These are phyloP conservation scores for Chelonia mydas DNA, from an alignment of 2,797 vertebrate species.

Conservation along the genomic window DNA sequence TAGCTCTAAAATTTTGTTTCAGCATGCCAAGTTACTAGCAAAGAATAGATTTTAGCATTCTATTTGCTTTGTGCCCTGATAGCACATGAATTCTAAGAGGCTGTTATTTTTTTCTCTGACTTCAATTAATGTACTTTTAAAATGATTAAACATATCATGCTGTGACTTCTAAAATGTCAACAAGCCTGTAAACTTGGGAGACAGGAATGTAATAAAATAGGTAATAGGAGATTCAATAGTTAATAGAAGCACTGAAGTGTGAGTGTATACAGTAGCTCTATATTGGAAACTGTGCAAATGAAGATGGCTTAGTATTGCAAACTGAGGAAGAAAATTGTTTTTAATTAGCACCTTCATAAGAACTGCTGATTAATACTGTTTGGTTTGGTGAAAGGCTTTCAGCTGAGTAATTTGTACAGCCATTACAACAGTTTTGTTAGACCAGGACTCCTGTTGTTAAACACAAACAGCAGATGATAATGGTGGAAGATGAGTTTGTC, in stretches of 20 bases:
- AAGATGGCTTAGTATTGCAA: conserved; percentile 90
- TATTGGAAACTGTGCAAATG: conserved; percentile 86
- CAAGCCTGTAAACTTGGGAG: conserved; percentile 81
- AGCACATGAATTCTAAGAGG: conserved; percentile 53
- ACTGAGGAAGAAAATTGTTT: conserved; percentile 92
- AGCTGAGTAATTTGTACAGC: conserved; percentile 90
- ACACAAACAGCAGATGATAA: conserved; percentile 93
- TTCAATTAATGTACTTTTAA: conserved; percentile 83
- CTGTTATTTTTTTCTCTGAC: conserved; percentile 70
- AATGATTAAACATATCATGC: conserved; percentile 83
- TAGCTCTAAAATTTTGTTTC: conserved; percentile 33
- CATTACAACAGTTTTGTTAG: conserved; percentile 91
- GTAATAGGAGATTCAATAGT: conserved; percentile 85
- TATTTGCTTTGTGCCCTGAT: conserved; percentile 28
- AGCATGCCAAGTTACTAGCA: conserved; percentile 28
- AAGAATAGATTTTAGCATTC: conserved; percentile 30
- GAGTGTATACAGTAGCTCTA: conserved; percentile 85
- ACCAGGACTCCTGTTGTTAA: conserved; percentile 90
- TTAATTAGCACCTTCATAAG: conserved; percentile 93
- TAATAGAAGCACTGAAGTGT: conserved; percentile 84
- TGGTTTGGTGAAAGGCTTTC: conserved; percentile 91
- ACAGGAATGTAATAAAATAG: conserved; percentile 83
- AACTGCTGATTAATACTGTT: conserved; percentile 93
- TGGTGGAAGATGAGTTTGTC: conserved; percentile 90
- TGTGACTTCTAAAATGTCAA: conserved; percentile 84